Evolutionary conservation across 2,113 vertebrate species (phyloP), one percentile per base, ranked within the genome.

Genomic region (Columba janthina): DNA sequence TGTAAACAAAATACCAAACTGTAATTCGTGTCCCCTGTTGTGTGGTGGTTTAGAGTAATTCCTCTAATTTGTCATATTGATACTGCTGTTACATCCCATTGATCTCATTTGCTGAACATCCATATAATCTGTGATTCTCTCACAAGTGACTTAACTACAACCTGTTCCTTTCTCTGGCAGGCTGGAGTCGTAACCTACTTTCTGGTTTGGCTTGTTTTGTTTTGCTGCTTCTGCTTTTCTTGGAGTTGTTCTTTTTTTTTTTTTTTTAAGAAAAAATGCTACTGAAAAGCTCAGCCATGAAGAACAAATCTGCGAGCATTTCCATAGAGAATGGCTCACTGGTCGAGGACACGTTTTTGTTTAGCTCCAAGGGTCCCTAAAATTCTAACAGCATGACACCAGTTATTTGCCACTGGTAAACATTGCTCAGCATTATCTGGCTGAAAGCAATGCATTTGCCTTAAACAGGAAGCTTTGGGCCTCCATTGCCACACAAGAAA

Each of bases 31-130:
- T 84, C 79, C 72, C 92, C 83, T 88, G 72, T 90, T 84, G 79
- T 72, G 90, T 48, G 51, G n/a, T 80, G 60, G 51, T 74, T 96
- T 84, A 71, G 44, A 86, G 38, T 74, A 95, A 94, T 93, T 94
- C 76, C 76, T 93, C 83, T 90, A 92, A 96, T 97, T 92, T 92
- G 40, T 92, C 86, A 44, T 80, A 81, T 77, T 88, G 92, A 92
- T 94, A 71, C 76, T 60, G 64, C 48, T 90, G 86, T 89, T 95
- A 90, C 61, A 84, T 81, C 86, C 76, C 72, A 89, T 92, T 87
- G 88, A 93, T 94, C 60, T 88, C 42, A 93, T 71, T 89, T 89
- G 53, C 76, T 70, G 76, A 88, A 71, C 61, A 93, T 42, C 20
- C 0, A 0, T 73, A 66, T 38, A 75, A 91, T 44, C 74, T 50